These are phyloP conservation scores for Ancistrus triradiatus DNA, from an alignment of 2,113 vertebrate species.

Conservation along the genomic window DNA sequence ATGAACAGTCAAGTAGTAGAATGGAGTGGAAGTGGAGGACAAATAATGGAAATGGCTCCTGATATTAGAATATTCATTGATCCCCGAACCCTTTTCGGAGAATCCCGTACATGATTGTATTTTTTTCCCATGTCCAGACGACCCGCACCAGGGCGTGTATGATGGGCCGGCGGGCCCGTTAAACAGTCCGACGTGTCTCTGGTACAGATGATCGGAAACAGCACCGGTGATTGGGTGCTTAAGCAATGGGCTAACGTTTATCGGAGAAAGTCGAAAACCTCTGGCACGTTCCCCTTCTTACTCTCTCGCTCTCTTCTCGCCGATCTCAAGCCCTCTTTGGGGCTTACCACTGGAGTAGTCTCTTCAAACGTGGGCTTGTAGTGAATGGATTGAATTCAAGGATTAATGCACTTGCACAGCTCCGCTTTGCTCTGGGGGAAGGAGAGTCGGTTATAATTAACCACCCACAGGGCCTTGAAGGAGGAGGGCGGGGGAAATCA, in stretches of 20 bases:
- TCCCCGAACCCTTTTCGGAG: no score
- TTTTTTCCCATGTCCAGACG: no score
- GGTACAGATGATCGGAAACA: not conserved
- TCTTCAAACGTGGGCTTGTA: constrained; percentile 68
- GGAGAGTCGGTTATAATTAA: constrained; percentile 65
- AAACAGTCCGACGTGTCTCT: no score
- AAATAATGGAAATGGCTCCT: no score
- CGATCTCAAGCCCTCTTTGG: constrained; percentile 55
- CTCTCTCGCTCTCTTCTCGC: constrained; percentile 10
- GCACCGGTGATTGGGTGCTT: constrained; percentile 46
- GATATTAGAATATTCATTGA: no score
- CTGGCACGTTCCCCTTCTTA: constrained; percentile 36
- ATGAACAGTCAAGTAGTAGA: no score
- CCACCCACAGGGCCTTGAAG: constrained; percentile 58
- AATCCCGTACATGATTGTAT: no score
- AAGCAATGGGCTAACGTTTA: constrained; percentile 41
- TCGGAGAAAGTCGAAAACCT: constrained; percentile 37
- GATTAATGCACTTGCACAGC: constrained; percentile 71
- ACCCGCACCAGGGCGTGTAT: no score
- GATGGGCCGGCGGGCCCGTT: no score
- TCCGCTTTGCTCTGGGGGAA: constrained; percentile 49
- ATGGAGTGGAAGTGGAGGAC: no score
- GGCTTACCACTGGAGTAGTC: constrained; percentile 64
- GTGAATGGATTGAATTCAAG: constrained; percentile 67
- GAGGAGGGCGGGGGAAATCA: constrained; percentile 43